Conservation (phyloP, 2,797 vertebrate species). For the Trichosurus vulpecula region DNA sequence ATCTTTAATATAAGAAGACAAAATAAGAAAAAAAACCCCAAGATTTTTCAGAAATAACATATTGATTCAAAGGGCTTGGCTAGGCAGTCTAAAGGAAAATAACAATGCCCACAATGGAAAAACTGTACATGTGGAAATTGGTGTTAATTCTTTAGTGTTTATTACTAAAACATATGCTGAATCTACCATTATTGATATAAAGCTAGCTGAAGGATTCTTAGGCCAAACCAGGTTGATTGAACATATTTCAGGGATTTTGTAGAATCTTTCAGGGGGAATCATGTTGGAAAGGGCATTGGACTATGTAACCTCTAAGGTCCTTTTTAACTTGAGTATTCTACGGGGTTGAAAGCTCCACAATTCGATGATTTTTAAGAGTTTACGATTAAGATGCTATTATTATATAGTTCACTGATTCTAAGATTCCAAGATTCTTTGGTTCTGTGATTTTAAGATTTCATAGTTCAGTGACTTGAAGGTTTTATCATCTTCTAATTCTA, state of each 20-base stretch:
- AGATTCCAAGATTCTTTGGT: background rate
- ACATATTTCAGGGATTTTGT: background rate
- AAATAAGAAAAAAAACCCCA: background rate
- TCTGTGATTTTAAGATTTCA: background rate
- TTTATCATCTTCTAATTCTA: background rate
- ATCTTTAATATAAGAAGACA: conserved; percentile 43
- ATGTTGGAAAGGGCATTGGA: background rate
- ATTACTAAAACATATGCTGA: background rate
- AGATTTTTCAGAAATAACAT: conserved; percentile 21
- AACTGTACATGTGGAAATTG: background rate
- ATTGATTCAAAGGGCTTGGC: background rate
- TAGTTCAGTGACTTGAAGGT: background rate
- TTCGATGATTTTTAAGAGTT: background rate
- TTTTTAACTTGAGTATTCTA: background rate
- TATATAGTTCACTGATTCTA: background rate
- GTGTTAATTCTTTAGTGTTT: background rate
- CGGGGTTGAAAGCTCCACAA: background rate
- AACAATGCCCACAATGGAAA: background rate
- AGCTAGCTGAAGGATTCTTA: background rate
- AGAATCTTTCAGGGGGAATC: background rate
- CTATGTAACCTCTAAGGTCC: background rate
- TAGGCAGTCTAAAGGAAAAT: conserved; percentile 8
- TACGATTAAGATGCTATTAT: background rate
- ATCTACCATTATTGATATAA: background rate
- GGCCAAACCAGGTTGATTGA: background rate